phyloP scores from a whole-genome alignment of 1,140 invertebrate genomes.

The Lordiphosa collinella region DNA sequence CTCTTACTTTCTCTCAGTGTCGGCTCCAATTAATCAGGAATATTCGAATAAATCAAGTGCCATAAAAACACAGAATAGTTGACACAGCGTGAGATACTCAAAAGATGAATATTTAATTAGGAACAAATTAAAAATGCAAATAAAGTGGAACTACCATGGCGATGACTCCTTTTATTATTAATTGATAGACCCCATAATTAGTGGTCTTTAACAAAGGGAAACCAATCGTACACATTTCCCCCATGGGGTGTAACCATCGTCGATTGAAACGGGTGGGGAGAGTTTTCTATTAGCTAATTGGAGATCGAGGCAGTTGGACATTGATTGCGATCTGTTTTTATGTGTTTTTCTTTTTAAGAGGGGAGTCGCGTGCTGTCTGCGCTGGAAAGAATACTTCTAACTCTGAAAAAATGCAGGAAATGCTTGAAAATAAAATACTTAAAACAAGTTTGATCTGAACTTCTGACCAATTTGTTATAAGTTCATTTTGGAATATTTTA shows the following conservation, averaged over 20 bases:
- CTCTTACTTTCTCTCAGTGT: slow-evolving; percentile 58
- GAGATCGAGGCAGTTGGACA: slow-evolving; percentile 23
- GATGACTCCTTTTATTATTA: slow-evolving; percentile 62
- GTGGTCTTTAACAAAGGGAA: slow-evolving; percentile 54
- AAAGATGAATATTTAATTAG: slow-evolving; percentile 76
- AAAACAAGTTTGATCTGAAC: too few species aligned
- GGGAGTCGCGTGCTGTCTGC: slow-evolving; percentile 29
- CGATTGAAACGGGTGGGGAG: too few species aligned
- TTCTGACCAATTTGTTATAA: too few species aligned
- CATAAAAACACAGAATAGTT: slow-evolving; percentile 48
- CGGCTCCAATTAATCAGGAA: slow-evolving; percentile 74
- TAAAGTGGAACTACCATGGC: slow-evolving; percentile 68
- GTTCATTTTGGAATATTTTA: too few species aligned
- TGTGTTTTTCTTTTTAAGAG: too few species aligned
- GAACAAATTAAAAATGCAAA: slow-evolving; percentile 77
- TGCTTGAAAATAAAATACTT: too few species aligned
- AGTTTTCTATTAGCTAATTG: slow-evolving; percentile 63
- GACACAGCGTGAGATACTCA: slow-evolving; percentile 70
- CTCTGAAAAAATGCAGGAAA: too few species aligned
- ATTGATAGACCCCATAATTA: slow-evolving; percentile 70
- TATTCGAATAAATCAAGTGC: slow-evolving; percentile 72
- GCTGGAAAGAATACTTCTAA: too few species aligned
- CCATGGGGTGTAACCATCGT: slow-evolving; percentile 8
- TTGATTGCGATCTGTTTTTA: slow-evolving; percentile 33
- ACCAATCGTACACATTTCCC: slow-evolving; percentile 20